These are phyloP conservation scores for Eupithecia inturbata DNA, from an alignment of 2,888 invertebrate genomes.

Conservation along the genomic window DNA sequence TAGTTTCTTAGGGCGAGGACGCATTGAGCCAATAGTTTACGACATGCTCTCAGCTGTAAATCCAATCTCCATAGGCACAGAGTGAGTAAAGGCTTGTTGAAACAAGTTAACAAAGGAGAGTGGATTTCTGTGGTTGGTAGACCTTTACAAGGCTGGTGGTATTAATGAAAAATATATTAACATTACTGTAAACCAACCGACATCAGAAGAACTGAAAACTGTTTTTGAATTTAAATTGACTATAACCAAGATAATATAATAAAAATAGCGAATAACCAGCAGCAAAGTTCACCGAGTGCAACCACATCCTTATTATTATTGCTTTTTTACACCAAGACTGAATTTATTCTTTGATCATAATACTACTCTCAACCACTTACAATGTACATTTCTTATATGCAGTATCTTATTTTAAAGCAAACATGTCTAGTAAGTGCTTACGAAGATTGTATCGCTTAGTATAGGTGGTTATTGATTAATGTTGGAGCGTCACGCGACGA, in stretches of 20 bases:
- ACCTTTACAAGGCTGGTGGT: not conserved
- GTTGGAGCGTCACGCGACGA: slow-evolving; percentile 65
- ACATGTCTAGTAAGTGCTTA: slow-evolving; percentile 48
- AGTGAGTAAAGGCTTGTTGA: slow-evolving; percentile 8
- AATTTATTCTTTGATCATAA: slow-evolving; percentile 5
- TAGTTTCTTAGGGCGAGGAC: slow-evolving; percentile 16
- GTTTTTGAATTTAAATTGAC: too few species aligned
- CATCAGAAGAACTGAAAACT: not conserved
- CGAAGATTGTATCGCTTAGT: slow-evolving; percentile 57
- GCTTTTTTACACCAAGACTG: not conserved
- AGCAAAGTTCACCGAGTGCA: not conserved
- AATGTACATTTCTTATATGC: slow-evolving; percentile 8
- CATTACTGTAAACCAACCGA: not conserved
- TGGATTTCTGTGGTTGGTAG: not conserved
- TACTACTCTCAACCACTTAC: not conserved
- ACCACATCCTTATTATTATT: not conserved
- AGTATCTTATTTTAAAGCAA: slow-evolving; percentile 34
- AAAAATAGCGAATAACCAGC: not conserved
- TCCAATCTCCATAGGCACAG: slow-evolving; percentile 8
- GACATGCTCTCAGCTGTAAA: slow-evolving; percentile 13
- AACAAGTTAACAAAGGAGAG: not conserved
- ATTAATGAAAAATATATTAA: not conserved
- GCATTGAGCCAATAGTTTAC: slow-evolving; percentile 14
- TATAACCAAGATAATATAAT: not conserved
- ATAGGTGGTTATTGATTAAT: slow-evolving; percentile 71